Conservation (phyloP, 2,888 invertebrate species). For the Boloria selene region DNA sequence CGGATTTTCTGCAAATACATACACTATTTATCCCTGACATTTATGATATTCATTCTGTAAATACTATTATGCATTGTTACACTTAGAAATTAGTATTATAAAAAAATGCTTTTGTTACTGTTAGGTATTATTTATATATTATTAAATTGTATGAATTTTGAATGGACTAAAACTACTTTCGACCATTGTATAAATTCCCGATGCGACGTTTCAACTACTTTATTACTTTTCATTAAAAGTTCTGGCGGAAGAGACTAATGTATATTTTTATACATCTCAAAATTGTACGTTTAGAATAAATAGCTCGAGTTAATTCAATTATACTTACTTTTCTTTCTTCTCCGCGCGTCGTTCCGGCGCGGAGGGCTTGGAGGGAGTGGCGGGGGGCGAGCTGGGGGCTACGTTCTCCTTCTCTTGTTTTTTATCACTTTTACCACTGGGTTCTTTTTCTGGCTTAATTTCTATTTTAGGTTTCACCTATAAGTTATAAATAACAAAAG, state of each 20-base stretch:
- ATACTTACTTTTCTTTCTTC: constrained; percentile 71
- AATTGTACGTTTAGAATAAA: too few species aligned
- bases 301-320: not conserved
- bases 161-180: too few species aligned
- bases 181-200: too few species aligned
- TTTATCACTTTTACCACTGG: constrained; percentile 63
- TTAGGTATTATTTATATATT: too few species aligned
- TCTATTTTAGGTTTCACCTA: constrained; percentile 70
- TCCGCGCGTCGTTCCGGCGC: constrained; percentile 53
- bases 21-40: constrained; percentile 37
- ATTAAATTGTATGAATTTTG: too few species aligned
- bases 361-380: constrained; percentile 56
- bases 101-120: too few species aligned
- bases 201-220: too few species aligned
- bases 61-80: not conserved
- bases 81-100: too few species aligned
- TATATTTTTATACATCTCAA: too few species aligned
- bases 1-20: constrained; percentile 76
- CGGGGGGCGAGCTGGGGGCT: constrained; percentile 68
- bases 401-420: constrained; percentile 79
- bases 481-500: not conserved
- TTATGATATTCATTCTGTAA: not conserved
- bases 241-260: too few species aligned
- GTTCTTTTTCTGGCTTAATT: constrained; percentile 64
- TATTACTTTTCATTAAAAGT: too few species aligned